Evolutionary conservation across 2,113 vertebrate species (phyloP).

Genomic region (Hypocryptadius cinnamomeus): DNA sequence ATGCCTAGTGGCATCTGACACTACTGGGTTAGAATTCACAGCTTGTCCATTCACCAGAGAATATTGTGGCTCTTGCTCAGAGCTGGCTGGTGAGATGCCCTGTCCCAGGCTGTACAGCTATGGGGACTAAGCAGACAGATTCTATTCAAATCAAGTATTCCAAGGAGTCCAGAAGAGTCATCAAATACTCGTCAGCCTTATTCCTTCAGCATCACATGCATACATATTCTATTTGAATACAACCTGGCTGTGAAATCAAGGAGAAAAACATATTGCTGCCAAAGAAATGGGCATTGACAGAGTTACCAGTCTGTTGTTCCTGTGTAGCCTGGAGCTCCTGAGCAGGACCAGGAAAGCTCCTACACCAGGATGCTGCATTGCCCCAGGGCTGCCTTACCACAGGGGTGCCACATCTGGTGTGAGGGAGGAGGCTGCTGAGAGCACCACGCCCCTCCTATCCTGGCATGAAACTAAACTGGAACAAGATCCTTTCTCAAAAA

Average conservation of each 20-base stretch:
- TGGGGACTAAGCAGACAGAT: not conserved
- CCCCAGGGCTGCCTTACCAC: not conserved
- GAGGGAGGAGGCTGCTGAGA: not conserved
- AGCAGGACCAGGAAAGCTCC: not conserved
- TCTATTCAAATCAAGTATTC: not conserved
- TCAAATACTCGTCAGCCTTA: not conserved
- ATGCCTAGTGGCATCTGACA: not conserved
- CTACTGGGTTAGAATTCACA: not conserved
- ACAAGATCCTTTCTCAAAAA: not conserved
- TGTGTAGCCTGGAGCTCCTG: not conserved
- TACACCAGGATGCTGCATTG: rapidly evolving
- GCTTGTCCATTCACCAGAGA: not conserved
- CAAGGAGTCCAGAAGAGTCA: not conserved
- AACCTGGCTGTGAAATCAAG: not conserved
- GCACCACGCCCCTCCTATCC: not conserved
- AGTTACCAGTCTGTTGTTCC: not conserved
- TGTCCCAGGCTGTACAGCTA: not conserved
- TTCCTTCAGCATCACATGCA: not conserved
- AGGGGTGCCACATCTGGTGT: rapidly evolving
- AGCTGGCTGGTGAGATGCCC: not conserved
- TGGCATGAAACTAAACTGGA: not conserved
- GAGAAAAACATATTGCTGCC: not conserved
- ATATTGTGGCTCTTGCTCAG: not conserved
- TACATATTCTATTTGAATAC: not conserved
- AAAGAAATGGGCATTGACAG: not conserved